Conservation (phyloP, 2,113 vertebrate genomes). For the Spea multiplicata region DNA sequence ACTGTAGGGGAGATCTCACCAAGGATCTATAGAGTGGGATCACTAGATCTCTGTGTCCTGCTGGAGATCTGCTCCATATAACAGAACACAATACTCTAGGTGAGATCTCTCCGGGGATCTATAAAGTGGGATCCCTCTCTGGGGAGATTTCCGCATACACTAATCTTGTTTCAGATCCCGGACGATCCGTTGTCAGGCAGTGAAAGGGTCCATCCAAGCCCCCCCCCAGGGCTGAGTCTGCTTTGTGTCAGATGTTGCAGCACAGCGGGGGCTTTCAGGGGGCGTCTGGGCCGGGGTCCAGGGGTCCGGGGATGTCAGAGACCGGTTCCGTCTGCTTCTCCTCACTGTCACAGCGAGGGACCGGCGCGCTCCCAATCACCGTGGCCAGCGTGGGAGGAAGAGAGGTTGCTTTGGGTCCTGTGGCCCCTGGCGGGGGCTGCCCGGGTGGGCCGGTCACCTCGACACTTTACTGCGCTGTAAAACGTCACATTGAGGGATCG, state of each 20-base stretch:
- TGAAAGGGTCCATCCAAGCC: not conserved
- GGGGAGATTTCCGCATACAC: not conserved
- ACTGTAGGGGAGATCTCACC: too few species aligned
- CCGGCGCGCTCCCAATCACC: not conserved
- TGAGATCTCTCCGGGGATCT: not conserved
- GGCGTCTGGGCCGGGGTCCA: slow-evolving; percentile 13
- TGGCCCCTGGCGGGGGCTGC: not conserved
- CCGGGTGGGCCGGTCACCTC: not conserved
- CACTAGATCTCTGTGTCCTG: not conserved
- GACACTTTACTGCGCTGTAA: not conserved
- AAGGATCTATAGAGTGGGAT: not conserved
- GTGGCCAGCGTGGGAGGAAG: slow-evolving; percentile 8
- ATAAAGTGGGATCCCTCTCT: not conserved
- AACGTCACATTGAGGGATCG: not conserved
- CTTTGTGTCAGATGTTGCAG: slow-evolving; percentile 15
- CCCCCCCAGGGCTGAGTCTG: slow-evolving; percentile 23
- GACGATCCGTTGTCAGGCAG: not conserved
- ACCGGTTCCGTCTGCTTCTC: slow-evolving; percentile 34
- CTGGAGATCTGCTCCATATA: not conserved
- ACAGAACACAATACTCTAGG: not conserved
- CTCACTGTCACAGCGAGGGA: slow-evolving; percentile 33
- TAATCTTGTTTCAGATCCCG: too few species aligned
- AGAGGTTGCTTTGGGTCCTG: too few species aligned
- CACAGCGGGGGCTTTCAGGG: not conserved
- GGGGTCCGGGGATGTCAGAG: slow-evolving; percentile 15